A percentile compares a stretch with the other conserved stretches of the same genome.
These are phyloP conservation scores for Cerceris rybyensis DNA, from an alignment of 2,888 invertebrate genomes.

Conservation along the genomic window DNA sequence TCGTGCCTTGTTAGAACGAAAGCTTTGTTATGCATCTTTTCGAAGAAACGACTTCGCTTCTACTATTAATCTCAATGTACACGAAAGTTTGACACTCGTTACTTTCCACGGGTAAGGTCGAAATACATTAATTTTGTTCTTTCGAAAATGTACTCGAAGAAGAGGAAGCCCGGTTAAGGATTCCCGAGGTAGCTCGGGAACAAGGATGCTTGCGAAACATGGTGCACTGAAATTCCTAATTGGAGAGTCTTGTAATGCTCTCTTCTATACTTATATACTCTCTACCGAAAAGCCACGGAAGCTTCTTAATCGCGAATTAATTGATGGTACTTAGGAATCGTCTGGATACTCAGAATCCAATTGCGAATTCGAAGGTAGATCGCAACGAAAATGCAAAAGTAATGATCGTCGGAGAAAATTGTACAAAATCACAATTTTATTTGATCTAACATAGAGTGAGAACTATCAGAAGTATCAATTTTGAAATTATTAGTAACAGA, in stretches of 20 bases:
- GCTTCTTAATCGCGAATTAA: constrained; percentile 5
- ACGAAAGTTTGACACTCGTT: too few relatives aligned
- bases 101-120: too few relatives aligned
- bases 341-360: not conserved
- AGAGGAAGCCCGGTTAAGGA: not conserved
- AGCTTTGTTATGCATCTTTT: too few relatives aligned
- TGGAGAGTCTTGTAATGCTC: constrained; percentile 44
- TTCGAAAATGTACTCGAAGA: not conserved
- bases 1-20: too few relatives aligned
- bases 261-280: constrained; percentile 22
- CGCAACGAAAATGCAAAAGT: constrained; percentile 11
- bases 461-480: too few relatives aligned
- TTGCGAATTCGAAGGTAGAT: constrained; percentile 11
- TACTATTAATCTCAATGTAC: too few relatives aligned
- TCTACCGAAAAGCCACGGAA: constrained; percentile 8
- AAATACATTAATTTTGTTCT: not conserved
- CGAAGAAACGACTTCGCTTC: too few relatives aligned
- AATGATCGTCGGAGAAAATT: too few relatives aligned
- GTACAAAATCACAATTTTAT: too few relatives aligned
- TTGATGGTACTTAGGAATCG: not conserved
- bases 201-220: constrained; percentile 37
- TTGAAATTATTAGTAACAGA: too few relatives aligned
- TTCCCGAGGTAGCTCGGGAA: constrained; percentile 21
- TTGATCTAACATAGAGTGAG: too few relatives aligned
- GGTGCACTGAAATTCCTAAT: constrained; percentile 38